Evolutionary conservation across 2,888 invertebrate species (phyloP), one percentile per base, ranked within the genome.

Genomic region (Acanthopleura granulata): DNA sequence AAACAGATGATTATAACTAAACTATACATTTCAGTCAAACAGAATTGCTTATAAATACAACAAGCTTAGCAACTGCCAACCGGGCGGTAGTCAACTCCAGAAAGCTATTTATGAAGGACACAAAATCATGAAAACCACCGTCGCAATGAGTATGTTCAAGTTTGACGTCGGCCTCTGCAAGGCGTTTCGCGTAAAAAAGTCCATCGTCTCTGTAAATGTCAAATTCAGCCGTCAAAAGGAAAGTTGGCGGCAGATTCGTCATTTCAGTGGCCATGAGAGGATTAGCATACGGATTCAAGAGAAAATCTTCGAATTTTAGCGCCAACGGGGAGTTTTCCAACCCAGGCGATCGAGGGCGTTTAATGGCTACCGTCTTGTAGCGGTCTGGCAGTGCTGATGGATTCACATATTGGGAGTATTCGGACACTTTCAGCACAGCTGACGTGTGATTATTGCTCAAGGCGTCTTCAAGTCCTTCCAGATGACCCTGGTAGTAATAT

Each of bases 141-240:
- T 11, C 12, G 61, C 11, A 61, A 29, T 72, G 61, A 49, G 6
- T 51, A 6, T 49, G 29, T 14, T 22, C n/a, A 12, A 50, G 25
- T 50, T 57, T 57, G 30, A 51, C 61, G 27, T 62, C 73, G 0
- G 25, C 62, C 1, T 73, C 18, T 18, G 16, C 29, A 49, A 73
- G 62, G n/a, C 73, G 62, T 18, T 49, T 29, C 1, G 49, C 62
- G 30, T 62, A 73, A 14, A 73, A 30, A 0, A 73, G 18, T 15
- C 62, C 73, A 18, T 73, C 73, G n/a, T 73, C 73, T 16, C 62
- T 22, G 15, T 62, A 30, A 25, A 57, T 22, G 73, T 73, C 73
- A 18, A 57, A 30, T 30, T 62, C 73, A 30, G 73, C 73, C n/a
- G 61, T 57, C 18, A 73, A 12, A 6, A 73, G 29, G 40, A 62